Base-by-base conservation (phyloP, 2,797 vertebrate genomes). In the Etheostoma nigrum region DNA sequence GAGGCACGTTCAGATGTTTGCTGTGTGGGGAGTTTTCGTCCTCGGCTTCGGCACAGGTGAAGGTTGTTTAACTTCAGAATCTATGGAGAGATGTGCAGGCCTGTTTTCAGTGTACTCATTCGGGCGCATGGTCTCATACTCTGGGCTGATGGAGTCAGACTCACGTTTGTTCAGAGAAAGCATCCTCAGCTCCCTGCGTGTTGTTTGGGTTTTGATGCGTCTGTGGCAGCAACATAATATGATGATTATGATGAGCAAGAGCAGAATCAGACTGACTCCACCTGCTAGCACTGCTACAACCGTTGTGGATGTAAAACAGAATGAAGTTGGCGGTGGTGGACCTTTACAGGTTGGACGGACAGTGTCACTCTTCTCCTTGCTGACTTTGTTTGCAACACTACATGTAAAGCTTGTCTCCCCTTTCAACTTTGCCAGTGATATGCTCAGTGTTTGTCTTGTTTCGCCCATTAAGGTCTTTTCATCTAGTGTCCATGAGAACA, bases 21-120 rank as follows among this genome's bases (percentile, higher is more conserved):
- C 6, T 15, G 47, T 66, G 47, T 76, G 67, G 27, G 74, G 65
- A 48, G 42, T 55, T 58, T 81, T 94, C 1, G 73, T 93, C 88
- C 93, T 93, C 3, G 92, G 93, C 77, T 92, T 93, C 0, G 93
- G 93, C 55, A 94, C 90, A 0, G 93, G 93, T n/a, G 88, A 91
- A 19, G 79, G 76, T 36, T 54, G 9, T 12, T 66, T 55, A 48
- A 21, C 61, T 16, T 76, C 82, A 14, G 57, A 67, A 13, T 27
- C 62, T 33, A 33, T 4, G 12, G 73, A 10, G 1, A 61, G 48
- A 15, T 78, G 61, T 21, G 25, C 4, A 27, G 49, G 67, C 3
- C 1, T 58, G 47, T 69, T 79, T 62, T 73, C 76, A 59, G 36
- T 59, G 15, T 54, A 30, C 62, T 74, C 66, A 4, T 36, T 14